phyloP scores from a whole-genome alignment of 2,113 vertebrate genomes.

The Nesogale talazaci region DNA sequence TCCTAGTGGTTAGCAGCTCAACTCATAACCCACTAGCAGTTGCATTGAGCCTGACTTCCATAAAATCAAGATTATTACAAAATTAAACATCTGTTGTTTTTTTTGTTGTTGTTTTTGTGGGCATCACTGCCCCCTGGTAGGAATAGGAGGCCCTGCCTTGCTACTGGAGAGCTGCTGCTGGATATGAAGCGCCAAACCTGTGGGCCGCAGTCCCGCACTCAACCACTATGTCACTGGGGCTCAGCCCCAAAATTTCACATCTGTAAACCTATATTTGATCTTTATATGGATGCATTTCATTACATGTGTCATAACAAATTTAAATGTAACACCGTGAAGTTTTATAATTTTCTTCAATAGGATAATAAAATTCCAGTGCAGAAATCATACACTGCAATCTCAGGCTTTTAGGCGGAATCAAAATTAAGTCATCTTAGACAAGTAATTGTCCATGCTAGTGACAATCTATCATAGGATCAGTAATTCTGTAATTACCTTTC shows the following conservation, averaged over 20 bases:
- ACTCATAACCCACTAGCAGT: no score
- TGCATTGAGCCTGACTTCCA: conserved; percentile 57
- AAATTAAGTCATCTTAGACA: conserved; percentile 62
- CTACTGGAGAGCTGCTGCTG: no score
- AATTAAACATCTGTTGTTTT: conserved; percentile 50
- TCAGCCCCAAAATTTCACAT: conserved; percentile 55
- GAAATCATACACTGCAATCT: conserved; percentile 5
- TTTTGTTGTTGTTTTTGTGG: no score
- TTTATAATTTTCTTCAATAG: conserved; percentile 58
- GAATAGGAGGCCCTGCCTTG: no score
- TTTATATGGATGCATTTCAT: conserved; percentile 72
- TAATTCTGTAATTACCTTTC: conserved; percentile 22
- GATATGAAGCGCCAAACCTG: no score
- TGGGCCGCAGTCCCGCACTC: no score
- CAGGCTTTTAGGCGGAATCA: conserved; percentile 23
- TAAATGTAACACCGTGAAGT: conserved; percentile 26
- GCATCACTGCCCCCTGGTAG: no score
- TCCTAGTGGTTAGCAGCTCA: no score
- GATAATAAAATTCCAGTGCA: conserved; percentile 43
- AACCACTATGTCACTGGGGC: no score
- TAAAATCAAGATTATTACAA: conserved; percentile 61
- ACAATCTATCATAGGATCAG: not conserved
- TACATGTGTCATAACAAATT: conserved; percentile 75
- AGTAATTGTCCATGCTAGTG: not conserved
- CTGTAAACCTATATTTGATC: conserved; percentile 73